A percentile compares a stretch with the other conserved stretches of the same genome.
Conservation (phyloP, 2,888 invertebrate species). For the Catocala sponsa region DNA sequence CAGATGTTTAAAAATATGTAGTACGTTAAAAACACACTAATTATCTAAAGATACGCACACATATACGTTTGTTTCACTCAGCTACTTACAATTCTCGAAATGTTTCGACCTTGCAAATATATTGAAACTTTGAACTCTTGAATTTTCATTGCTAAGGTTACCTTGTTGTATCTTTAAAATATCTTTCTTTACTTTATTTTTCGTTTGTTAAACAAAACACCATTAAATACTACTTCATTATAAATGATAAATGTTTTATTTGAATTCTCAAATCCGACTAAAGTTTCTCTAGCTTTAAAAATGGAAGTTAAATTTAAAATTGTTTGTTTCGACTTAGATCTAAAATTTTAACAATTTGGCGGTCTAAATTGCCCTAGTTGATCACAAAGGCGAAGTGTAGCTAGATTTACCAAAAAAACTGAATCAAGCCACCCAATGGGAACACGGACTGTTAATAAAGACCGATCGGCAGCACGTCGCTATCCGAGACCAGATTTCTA, state of each 20-base stretch:
- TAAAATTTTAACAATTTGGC: conserved; percentile 8
- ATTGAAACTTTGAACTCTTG: conserved; percentile 65
- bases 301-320: background rate
- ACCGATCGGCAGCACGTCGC: conserved; percentile 59
- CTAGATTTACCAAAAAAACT: conserved; percentile 21
- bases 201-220: no score
- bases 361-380: conserved; percentile 19
- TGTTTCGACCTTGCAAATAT: conserved; percentile 58
- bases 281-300: background rate
- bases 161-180: conserved; percentile 32
- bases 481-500: conserved; percentile 77
- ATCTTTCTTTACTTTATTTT: conserved; percentile 16
- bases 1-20: no score
- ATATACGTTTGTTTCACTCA: conserved; percentile 3
- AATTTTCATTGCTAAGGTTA: conserved; percentile 64
- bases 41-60: conserved; percentile 1
- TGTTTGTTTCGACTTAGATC: conserved; percentile 1
- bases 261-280: background rate
- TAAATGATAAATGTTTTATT: conserved; percentile 26
- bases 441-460: conserved; percentile 59
- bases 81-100: conserved; percentile 37
- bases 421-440: conserved; percentile 49
- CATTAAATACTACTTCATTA: conserved; percentile 23
- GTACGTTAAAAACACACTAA: background rate
- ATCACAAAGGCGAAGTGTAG: conserved; percentile 17